Conservation (phyloP, 1,140 invertebrate species). For the Apis dorsata region DNA sequence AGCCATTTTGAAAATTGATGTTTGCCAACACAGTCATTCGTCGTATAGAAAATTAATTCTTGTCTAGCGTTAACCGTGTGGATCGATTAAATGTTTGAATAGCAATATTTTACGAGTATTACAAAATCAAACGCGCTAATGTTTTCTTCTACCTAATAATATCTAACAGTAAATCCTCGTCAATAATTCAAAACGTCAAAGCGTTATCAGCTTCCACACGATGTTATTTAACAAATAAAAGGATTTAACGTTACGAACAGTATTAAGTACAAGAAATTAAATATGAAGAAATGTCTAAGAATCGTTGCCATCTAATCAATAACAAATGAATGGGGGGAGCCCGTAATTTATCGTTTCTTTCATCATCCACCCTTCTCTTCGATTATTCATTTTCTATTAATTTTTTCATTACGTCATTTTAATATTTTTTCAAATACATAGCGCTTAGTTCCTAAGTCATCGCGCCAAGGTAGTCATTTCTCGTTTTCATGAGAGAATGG, state of each 20-base stretch:
- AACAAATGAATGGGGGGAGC: background rate
- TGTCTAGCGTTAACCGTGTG: too few species aligned
- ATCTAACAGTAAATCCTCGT: too few species aligned
- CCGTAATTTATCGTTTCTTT: background rate
- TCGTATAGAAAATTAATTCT: background rate
- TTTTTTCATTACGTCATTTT: background rate
- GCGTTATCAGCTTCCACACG: too few species aligned
- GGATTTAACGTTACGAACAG: too few species aligned
- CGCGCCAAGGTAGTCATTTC: background rate
- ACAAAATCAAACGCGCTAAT: background rate
- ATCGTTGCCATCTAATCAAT: too few species aligned
- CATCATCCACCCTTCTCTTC: background rate
- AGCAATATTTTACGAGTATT: too few species aligned
- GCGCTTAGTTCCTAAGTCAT: background rate
- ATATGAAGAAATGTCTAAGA: background rate
- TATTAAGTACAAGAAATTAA: too few species aligned
- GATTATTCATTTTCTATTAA: background rate
- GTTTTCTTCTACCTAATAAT: background rate
- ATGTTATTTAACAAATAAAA: background rate
- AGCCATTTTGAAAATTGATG: background rate
- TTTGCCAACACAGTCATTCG: background rate
- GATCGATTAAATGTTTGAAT: too few species aligned
- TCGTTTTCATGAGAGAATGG: too few species aligned
- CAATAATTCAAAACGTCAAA: too few species aligned
- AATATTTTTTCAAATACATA: background rate